A percentile compares a stretch with the other conserved stretches of the same genome.
Evolutionary conservation across 2,888 invertebrate genomes (phyloP).

Genomic region (Tuta absoluta): DNA sequence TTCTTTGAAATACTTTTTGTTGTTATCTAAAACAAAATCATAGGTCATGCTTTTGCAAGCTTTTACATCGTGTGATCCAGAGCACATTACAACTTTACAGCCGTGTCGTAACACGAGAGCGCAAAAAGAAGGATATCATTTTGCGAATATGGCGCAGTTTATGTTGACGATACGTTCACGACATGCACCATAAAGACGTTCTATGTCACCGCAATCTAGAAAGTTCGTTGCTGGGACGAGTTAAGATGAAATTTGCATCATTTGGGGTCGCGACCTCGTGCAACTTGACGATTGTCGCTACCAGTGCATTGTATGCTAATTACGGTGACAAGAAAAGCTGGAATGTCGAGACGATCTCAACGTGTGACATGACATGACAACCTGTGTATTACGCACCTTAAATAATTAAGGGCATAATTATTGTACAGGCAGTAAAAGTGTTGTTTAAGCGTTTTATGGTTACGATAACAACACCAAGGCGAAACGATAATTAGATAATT

Average conservation of each 20-base stretch:
- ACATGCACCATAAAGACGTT: constrained; percentile 31
- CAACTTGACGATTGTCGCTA: constrained; percentile 52
- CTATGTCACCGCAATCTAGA: constrained; percentile 35
- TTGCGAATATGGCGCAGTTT: constrained; percentile 39
- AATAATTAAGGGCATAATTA: constrained; percentile 50
- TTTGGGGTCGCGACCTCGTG: constrained; percentile 55
- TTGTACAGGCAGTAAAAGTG: constrained; percentile 40
- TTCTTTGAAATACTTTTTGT: neutral
- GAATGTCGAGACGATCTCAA: constrained; percentile 50
- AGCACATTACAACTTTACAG: constrained; percentile 31
- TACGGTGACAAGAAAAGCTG: constrained; percentile 50
- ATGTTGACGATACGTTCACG: constrained; percentile 36
- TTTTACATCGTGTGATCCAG: constrained; percentile 17
- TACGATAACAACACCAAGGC: constrained; percentile 35
- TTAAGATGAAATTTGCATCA: constrained; percentile 37
- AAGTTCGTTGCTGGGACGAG: constrained; percentile 31
- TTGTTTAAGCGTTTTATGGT: constrained; percentile 41
- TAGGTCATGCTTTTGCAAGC: constrained; percentile 18
- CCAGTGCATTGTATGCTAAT: constrained; percentile 78
- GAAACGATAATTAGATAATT: constrained; percentile 26
- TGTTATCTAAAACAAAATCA: constrained; percentile 13
- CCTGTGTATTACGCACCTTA: constrained; percentile 44
- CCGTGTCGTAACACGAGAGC: constrained; percentile 31
- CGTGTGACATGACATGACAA: constrained; percentile 29
- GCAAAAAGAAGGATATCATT: constrained; percentile 35